Conservation (phyloP, 1,140 invertebrate genomes). For the Diabrotica virgifera region DNA sequence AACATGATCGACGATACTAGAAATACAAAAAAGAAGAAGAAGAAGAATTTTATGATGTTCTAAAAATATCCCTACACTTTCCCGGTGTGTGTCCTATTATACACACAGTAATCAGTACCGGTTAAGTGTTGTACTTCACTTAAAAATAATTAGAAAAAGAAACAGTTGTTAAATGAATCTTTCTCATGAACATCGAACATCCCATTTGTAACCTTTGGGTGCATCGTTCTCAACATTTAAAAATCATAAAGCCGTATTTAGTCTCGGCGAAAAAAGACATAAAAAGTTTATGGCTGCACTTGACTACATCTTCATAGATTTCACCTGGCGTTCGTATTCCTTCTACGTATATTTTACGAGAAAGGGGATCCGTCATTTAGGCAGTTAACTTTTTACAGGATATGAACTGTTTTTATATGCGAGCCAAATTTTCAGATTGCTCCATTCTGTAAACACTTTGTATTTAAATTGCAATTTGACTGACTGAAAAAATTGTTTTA, state of each 20-base stretch:
- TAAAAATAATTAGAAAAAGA: no score
- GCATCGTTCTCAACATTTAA: conserved; percentile 30
- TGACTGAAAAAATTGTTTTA: no score
- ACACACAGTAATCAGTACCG: no score
- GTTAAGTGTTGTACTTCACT: no score
- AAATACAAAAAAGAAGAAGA: no score
- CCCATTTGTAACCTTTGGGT: conserved; percentile 28
- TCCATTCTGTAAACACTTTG: no score
- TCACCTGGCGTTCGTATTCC: conserved; percentile 28
- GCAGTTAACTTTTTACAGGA: background rate
- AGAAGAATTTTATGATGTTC: no score
- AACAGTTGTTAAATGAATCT: background rate
- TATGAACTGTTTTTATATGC: background rate
- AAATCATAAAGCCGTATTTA: conserved; percentile 38
- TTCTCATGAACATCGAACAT: conserved; percentile 36
- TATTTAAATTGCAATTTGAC: no score
- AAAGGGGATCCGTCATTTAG: background rate
- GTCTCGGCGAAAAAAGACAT: conserved; percentile 28
- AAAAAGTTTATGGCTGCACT: conserved; percentile 30
- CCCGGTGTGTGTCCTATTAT: no score
- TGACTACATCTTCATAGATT: conserved; percentile 32
- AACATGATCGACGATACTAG: no score
- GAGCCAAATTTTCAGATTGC: background rate
- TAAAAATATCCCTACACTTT: no score
- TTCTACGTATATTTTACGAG: conserved; percentile 7